Conservation (phyloP, 2,113 vertebrate species). For the Procapra przewalskii region DNA sequence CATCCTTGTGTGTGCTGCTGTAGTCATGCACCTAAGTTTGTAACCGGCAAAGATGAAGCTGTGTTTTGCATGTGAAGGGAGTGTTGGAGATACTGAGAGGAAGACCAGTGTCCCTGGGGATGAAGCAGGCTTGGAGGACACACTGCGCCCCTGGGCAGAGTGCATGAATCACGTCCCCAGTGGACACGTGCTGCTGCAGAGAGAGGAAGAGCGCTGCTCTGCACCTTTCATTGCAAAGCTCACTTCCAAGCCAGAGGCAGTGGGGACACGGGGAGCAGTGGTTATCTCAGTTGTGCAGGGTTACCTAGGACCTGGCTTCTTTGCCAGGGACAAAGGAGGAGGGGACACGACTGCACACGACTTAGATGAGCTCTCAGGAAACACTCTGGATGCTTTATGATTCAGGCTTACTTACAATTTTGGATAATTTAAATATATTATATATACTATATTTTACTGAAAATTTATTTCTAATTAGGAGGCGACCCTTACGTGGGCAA, state of each 20-base stretch:
- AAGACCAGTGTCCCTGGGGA: neutral
- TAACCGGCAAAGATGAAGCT: neutral
- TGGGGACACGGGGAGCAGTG: fast-evolving
- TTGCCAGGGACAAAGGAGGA: neutral
- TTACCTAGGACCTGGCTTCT: neutral
- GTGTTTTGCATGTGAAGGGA: neutral
- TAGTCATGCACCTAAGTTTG: neutral
- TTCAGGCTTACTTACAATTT: neutral
- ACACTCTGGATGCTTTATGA: neutral
- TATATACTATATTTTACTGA: neutral
- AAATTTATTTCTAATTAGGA: neutral
- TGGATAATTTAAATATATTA: neutral
- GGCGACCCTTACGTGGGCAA: neutral
- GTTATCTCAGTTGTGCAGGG: neutral
- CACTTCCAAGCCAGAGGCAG: neutral
- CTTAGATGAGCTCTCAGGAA: neutral
- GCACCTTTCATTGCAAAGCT: neutral
- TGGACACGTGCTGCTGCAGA: neutral
- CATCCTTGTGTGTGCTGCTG: neutral
- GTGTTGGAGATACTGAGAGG: neutral
- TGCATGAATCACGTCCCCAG: neutral
- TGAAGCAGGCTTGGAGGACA: neutral
- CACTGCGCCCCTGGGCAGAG: neutral
- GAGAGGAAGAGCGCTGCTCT: neutral
- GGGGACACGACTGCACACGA: fast-evolving